A percentile compares a stretch with the other conserved stretches of the same genome.
Evolutionary conservation across 2,113 vertebrate species (phyloP).

Genomic region (Phoxinus phoxinus): DNA sequence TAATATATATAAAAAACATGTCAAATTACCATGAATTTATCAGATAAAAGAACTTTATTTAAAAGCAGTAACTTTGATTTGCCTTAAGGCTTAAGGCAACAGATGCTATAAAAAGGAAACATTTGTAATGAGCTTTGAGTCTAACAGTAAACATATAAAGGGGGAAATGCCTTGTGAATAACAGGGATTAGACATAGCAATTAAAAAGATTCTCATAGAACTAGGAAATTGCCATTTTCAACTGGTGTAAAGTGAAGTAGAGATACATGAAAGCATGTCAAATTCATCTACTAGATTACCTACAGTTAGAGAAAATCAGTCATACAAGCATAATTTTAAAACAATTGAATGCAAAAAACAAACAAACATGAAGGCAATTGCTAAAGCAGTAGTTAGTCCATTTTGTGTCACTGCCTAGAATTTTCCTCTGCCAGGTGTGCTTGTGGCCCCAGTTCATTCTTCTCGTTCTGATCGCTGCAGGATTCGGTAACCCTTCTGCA

Average conservation of each 20-base stretch:
- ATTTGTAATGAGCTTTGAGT: constrained; percentile 69
- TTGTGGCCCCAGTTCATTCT: constrained; percentile 58
- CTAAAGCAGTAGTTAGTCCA: constrained; percentile 71
- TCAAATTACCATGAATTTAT: constrained; percentile 37
- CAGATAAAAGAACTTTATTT: constrained; percentile 67
- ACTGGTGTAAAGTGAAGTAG: constrained; percentile 65
- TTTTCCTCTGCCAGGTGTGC: constrained; percentile 57
- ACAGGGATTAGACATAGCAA: constrained; percentile 65
- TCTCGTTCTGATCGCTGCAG: constrained; percentile 63
- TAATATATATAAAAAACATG: not conserved
- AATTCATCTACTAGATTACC: constrained; percentile 68
- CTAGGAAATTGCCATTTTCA: constrained; percentile 62
- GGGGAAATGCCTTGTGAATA: constrained; percentile 68
- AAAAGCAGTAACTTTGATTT: constrained; percentile 75
- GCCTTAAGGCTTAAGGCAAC: constrained; percentile 72
- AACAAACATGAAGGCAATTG: constrained; percentile 57
- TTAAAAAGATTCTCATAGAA: constrained; percentile 61
- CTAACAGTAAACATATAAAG: constrained; percentile 71
- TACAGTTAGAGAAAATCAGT: constrained; percentile 61
- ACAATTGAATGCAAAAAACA: constrained; percentile 60
- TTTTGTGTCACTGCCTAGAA: constrained; percentile 62
- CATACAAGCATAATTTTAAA: constrained; percentile 66
- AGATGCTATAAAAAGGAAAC: constrained; percentile 72
- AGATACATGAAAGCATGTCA: constrained; percentile 62
- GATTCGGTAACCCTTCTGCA: constrained; percentile 69